Conservation (phyloP, 2,888 invertebrate species). For the Cactoblastis cactorum region DNA sequence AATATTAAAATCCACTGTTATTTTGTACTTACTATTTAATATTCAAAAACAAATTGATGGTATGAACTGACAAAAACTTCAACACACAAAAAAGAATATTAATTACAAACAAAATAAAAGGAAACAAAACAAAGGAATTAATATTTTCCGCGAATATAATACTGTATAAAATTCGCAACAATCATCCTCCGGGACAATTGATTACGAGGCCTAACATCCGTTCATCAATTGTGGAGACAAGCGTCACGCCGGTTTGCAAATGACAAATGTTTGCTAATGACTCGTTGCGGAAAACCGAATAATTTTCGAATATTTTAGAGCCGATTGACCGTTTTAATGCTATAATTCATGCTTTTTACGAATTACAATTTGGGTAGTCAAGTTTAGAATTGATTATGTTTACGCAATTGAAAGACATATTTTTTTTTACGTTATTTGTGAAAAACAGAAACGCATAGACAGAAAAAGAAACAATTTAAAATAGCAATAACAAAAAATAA, state of each 20-base stretch:
- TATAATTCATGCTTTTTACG: slow-evolving; percentile 1
- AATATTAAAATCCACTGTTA: no score
- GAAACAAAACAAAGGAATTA: slow-evolving; percentile 34
- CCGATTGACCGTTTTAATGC: slow-evolving; percentile 17
- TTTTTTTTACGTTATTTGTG: no score
- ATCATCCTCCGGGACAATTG: slow-evolving; percentile 62
- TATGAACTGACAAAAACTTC: no score
- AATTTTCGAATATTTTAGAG: slow-evolving; percentile 55
- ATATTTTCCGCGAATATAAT: slow-evolving; percentile 36
- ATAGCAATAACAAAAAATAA: no score
- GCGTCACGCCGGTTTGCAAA: slow-evolving; percentile 68
- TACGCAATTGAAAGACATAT: no score
- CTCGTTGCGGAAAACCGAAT: slow-evolving; percentile 57
- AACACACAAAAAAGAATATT: neutral
- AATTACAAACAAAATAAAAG: neutral
- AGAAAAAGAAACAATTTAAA: no score
- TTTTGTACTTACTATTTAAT: no score
- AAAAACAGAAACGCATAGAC: no score
- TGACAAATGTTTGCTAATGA: slow-evolving; percentile 75
- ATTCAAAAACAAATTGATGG: no score
- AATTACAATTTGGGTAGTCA: no score
- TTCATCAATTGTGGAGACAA: slow-evolving; percentile 70
- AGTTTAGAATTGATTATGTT: no score
- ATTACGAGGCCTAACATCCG: slow-evolving; percentile 67
- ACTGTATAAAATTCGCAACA: slow-evolving; percentile 46